Conservation (phyloP, 2,113 vertebrate genomes). For the Pelodiscus sinensis region DNA sequence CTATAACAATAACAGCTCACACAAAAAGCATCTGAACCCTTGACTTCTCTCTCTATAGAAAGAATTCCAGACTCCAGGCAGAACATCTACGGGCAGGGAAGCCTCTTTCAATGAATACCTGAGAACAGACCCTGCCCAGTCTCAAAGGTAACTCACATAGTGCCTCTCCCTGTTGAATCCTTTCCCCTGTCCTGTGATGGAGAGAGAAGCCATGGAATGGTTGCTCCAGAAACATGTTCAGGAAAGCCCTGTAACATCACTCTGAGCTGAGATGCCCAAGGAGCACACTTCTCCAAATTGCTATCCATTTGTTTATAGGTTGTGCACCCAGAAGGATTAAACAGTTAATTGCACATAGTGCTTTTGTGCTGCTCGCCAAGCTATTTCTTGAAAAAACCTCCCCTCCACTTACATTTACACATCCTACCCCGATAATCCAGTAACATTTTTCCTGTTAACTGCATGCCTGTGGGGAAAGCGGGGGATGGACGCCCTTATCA, state of each 20-base stretch:
- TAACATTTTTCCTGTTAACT: background rate
- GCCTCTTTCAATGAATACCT: background rate
- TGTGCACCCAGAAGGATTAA: background rate
- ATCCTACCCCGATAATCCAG: background rate
- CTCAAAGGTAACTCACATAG: background rate
- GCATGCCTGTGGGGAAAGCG: background rate
- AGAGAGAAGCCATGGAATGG: background rate
- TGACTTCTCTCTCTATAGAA: background rate
- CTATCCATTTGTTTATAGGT: background rate
- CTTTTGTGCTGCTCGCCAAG: background rate
- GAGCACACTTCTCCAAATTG: background rate
- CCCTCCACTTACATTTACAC: background rate
- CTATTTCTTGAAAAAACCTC: background rate
- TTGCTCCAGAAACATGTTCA: background rate
- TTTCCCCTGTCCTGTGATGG: background rate
- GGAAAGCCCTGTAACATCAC: background rate
- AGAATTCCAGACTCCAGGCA: background rate
- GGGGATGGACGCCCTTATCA: background rate
- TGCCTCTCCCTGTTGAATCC: background rate
- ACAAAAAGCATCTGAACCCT: background rate
- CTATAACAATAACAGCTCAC: accelerated
- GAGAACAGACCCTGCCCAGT: background rate
- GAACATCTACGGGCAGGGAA: background rate
- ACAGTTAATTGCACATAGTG: background rate
- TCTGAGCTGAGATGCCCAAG: background rate